Percentiles rank a stretch among this genome's conserved stretches.
Conservation (phyloP, 2,113 vertebrate species). For the Perca flavescens region DNA sequence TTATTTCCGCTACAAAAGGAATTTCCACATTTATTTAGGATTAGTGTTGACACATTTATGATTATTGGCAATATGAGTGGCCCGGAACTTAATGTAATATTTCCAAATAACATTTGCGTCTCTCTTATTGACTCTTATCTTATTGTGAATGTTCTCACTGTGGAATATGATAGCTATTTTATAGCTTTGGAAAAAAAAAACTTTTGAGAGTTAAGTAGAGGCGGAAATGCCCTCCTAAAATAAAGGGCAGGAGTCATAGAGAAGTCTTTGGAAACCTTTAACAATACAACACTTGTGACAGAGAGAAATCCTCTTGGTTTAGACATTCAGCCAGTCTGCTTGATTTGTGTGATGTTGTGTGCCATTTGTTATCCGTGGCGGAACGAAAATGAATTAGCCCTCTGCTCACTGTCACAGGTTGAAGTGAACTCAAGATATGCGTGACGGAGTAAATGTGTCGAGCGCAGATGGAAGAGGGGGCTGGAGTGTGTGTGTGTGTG, state of each 20-base stretch:
- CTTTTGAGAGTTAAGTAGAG: neutral
- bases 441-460: slow-evolving; percentile 70
- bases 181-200: neutral
- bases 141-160: neutral
- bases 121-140: no score
- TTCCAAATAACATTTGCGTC: neutral
- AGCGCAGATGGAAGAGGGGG: slow-evolving; percentile 51
- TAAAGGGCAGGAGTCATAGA: neutral
- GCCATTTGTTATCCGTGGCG: slow-evolving; percentile 48
- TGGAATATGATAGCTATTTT: neutral
- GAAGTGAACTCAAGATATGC: slow-evolving; percentile 63
- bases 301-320: slow-evolving; percentile 8
- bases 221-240: neutral
- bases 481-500: neutral
- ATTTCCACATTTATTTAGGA: neutral
- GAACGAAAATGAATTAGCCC: slow-evolving; percentile 54
- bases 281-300: slow-evolving; percentile 37
- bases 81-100: neutral
- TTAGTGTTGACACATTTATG: neutral
- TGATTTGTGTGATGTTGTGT: slow-evolving; percentile 59
- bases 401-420: slow-evolving; percentile 64
- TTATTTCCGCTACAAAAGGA: neutral
- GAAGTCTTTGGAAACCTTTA: slow-evolving; percentile 12
- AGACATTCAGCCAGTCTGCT: neutral
- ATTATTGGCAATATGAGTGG: neutral